Evolutionary conservation across 2,888 invertebrate genomes (phyloP), one percentile per base, ranked within the genome.

Genomic region (Morinoia aosen): DNA sequence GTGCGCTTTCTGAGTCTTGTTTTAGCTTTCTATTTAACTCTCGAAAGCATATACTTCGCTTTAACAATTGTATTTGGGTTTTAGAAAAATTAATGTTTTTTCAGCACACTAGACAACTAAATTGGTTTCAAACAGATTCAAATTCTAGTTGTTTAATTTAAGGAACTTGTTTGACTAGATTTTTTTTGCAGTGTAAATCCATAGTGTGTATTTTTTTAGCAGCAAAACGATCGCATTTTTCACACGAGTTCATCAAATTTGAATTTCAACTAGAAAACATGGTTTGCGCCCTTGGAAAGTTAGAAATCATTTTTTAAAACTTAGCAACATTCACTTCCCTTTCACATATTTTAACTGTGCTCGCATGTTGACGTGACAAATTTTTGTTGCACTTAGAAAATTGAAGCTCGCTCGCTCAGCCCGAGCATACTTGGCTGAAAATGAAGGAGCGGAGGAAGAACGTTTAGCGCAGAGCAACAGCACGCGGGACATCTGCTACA

Each of bases 361-460:
- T 76, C 76, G 76, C 7, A 10, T 76, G 10, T 33, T 33, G 25
- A 76, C 7, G 16, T 2, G 25, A 33, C 16, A 76, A 76, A 0
- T 33, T 76, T 33, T 16, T 33, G 33, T 76, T 76, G 76, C 25
- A 14, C 76, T 10, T 91, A 98, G 98, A 97, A 99, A 99, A 97
- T 97, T 99, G 48, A 98, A 98, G 97, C 98, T 99, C 94, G 98
- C 98, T 14, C 98, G 98, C 97, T 97, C 98, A 98, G 99, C 99
- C 0, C 99, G 99, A 97, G 98, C 98, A 56, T 99, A 99, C 97
- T 98, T 99, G 94, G 98, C 98, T 97, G 98, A 98, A 94, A 99
- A 99, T 97, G 99, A 99, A 97, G 99, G 99, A 0, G 98, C 98
- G 97, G 97, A 99, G 95, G 99, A 99, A 97, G 98, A 99, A 97